Conservation (phyloP, 1,140 invertebrate species). For the Lepidurus apus region DNA sequence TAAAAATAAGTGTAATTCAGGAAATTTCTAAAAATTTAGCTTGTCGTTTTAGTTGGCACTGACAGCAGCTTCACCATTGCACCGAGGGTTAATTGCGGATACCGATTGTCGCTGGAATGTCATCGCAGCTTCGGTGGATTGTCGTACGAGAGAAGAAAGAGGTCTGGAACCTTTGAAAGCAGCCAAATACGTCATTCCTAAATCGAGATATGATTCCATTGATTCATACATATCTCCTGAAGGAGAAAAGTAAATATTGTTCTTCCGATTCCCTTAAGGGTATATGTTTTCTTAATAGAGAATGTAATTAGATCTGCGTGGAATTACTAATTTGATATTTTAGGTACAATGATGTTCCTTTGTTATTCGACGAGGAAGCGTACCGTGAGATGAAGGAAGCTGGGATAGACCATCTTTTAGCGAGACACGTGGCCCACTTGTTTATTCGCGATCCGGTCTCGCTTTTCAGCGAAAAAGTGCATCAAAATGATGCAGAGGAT, state of each 20-base stretch:
- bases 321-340: neutral
- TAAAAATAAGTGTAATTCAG: conserved; percentile 46
- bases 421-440: conserved; percentile 93
- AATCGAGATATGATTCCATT: conserved; percentile 96
- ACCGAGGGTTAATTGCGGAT: conserved; percentile 87
- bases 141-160: conserved; percentile 87
- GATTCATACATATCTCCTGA: conserved; percentile 90
- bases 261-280: neutral
- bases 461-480: conserved; percentile 89
- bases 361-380: conserved; percentile 79
- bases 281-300: neutral
- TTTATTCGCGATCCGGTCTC: conserved; percentile 97
- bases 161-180: conserved; percentile 68
- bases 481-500: conserved; percentile 89
- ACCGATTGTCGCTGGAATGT: conserved; percentile 96
- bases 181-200: conserved; percentile 80
- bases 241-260: conserved; percentile 58
- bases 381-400: conserved; percentile 74
- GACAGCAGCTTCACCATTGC: conserved; percentile 91
- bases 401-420: conserved; percentile 83
- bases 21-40: neutral
- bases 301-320: neutral
- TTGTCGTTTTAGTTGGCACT: conserved; percentile 68
- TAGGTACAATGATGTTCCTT: conserved; percentile 43
- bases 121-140: conserved; percentile 91